Base-by-base conservation (phyloP, 2,888 invertebrate genomes). In the Caenorhabditis sulstoni region DNA sequence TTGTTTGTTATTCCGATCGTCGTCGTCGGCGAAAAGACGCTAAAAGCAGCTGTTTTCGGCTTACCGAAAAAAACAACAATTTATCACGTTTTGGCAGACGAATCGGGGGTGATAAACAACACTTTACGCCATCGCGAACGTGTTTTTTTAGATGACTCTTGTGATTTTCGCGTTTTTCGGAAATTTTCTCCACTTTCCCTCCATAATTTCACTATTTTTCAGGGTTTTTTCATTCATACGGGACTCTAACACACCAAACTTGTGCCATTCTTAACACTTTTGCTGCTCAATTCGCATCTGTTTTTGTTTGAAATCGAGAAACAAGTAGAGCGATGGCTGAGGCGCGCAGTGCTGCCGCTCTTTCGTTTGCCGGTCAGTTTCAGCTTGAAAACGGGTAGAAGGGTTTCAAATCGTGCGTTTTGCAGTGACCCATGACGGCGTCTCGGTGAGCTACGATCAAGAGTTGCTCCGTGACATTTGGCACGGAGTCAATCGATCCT, bases 401-500 rank as follows among this genome's bases (percentile, higher is more conserved):
- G n/a, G n/a, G n/a, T n/a, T n/a, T n/a, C n/a, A 20, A 49, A 22
- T 12, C 20, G 9, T 35, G 50, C 39, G 7, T 39, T n/a, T 23
- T 78, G 49, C 71, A 82, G 83, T 99, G 89, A 96, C 97, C 81
- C 97, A 97, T 91, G 99, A 99, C 91, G 99, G 99, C 85, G 95
- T 97, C 93, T 95, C 97, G 90, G 95, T 99, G 64, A 96, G 97
- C 91, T 96, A 98, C 91, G 97, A 99, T 91, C 93, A 96, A 75
- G 97, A 99, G 92, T 96, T 98, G 7, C 93, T 99, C 12, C 94
- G 95, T 90, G 93, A 97, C 57, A 95, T 99, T 55, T 96, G 96
- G 95, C 94, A 95, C 88, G 96, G 97, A 23, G 97, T 97, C 52
- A 91, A 96, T 7, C 93, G 97, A 55, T 97, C 97, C 0, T 97